Evolutionary conservation across 2,797 vertebrate species (phyloP), one percentile per base, ranked within the genome.

Genomic region (Ctenopoma multispine): DNA sequence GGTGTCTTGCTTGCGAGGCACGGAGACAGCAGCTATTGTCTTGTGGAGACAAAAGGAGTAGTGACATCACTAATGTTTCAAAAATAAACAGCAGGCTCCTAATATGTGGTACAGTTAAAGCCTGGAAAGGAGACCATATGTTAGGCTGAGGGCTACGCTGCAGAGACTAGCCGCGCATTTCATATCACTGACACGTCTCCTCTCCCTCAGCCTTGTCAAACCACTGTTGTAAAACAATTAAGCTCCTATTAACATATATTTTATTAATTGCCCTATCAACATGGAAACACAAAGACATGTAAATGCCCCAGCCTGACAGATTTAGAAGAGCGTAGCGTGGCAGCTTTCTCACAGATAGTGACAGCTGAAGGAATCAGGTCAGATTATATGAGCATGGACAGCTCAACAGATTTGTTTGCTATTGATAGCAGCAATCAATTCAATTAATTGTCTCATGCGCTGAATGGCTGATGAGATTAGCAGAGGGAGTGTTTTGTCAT

Each of bases 281-380:
- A 92, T 92, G 83, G 88, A 87, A 88, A 84, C 82, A 86, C 81
- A 89, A 85, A 90, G 89, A 72, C 77, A 78, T 85, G 88, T 81
- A 88, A 90, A 91, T 80, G 92, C 90, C 94, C 93, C 86, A 86
- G 92, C 92, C 93, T 85, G 88, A 88, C 93, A 93, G 93, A 94
- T 83, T 93, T 91, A 90, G 82, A 84, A 88, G 92, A 87, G 93
- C 90, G 82, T 94, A 94, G 96, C 90, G 91, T 96, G 96, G 96
- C 94, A 93, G 91, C 90, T 95, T 97, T 97, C 97, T 97, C 96
- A 96, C 95, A 94, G 95, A 96, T 92, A 91, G 90, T 75, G 94
- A 95, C 96, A 96, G 96, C 95, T 97, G 96, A 98, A 94, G 95
- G 95, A 96, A 96, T 97, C 95, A 95, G 97, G 98, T 99, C 98